A percentile compares a stretch with the other conserved stretches of the same genome.
Conservation (phyloP, 2,888 invertebrate genomes). For the Disparrhopalites patrizii region DNA sequence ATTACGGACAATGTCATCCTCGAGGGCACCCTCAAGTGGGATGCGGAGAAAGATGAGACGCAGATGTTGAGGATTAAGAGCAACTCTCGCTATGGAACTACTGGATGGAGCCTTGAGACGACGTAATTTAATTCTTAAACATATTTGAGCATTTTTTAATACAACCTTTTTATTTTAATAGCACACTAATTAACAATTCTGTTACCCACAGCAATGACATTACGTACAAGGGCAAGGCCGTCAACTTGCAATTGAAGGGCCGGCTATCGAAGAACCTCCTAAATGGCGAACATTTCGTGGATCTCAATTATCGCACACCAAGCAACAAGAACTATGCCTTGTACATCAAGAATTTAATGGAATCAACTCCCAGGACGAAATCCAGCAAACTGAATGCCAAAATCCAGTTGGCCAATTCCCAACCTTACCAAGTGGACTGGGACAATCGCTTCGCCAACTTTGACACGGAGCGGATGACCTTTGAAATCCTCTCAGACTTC, state of each 20-base stretch:
- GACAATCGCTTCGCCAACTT: slow-evolving; percentile 37
- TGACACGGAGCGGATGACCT: slow-evolving; percentile 32
- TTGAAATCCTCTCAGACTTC: slow-evolving; percentile 38
- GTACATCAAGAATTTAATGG: slow-evolving; percentile 30
- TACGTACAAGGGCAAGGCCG: slow-evolving; percentile 55
- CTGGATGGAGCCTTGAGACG: slow-evolving; percentile 36
- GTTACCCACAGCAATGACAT: slow-evolving; percentile 55
- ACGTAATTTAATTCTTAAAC: slow-evolving; percentile 29
- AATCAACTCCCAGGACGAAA: slow-evolving; percentile 29
- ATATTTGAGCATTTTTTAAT: too few species aligned
- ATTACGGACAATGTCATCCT: slow-evolving; percentile 34
- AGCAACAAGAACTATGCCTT: slow-evolving; percentile 31
- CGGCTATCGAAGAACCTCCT: slow-evolving; percentile 53
- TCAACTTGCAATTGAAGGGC: slow-evolving; percentile 55
- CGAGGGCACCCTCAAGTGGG: slow-evolving; percentile 45
- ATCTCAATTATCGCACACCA: slow-evolving; percentile 29
- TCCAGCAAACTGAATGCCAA: slow-evolving; percentile 31
- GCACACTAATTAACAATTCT: slow-evolving; percentile 1
- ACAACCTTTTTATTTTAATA: too few species aligned
- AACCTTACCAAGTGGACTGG: slow-evolving; percentile 37
- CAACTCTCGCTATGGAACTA: slow-evolving; percentile 26
- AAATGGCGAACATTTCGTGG: slow-evolving; percentile 51
- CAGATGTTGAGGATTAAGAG: slow-evolving; percentile 38
- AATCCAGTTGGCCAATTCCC: slow-evolving; percentile 32
- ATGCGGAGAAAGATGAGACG: slow-evolving; percentile 40